These are phyloP conservation scores for Hemicrepidius hirtus DNA, from an alignment of 2,888 invertebrate species.

Conservation along the genomic window DNA sequence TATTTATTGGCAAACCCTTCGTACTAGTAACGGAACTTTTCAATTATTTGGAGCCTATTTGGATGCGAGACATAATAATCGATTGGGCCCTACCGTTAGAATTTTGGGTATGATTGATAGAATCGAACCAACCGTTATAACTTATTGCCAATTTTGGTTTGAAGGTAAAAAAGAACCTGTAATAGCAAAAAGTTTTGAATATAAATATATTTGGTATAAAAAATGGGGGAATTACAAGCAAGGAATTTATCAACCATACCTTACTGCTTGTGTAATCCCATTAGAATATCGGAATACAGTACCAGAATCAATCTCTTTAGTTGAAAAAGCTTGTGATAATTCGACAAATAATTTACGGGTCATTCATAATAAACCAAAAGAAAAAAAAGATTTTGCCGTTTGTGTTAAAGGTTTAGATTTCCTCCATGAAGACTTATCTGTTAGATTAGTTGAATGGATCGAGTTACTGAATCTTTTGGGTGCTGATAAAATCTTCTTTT, in stretches of 20 bases:
- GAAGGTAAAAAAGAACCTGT: slow-evolving; percentile 88
- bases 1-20: slow-evolving; percentile 93
- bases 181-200: slow-evolving; percentile 88
- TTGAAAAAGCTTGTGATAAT: slow-evolving; percentile 89
- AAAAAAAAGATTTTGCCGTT: slow-evolving; percentile 89
- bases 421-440: slow-evolving; percentile 91
- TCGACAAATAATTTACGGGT: slow-evolving; percentile 90
- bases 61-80: slow-evolving; percentile 85
- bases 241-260: slow-evolving; percentile 92
- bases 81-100: slow-evolving; percentile 88
- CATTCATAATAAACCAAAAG: slow-evolving; percentile 84
- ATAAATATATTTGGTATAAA: slow-evolving; percentile 95
- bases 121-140: slow-evolving; percentile 87
- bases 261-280: slow-evolving; percentile 92
- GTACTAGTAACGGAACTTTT: slow-evolving; percentile 89
- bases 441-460: slow-evolving; percentile 95
- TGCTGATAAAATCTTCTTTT: slow-evolving; percentile 93
- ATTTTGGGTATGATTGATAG: slow-evolving; percentile 91
- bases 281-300: slow-evolving; percentile 81
- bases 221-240: slow-evolving; percentile 97
- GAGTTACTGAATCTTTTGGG: slow-evolving; percentile 90
- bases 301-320: slow-evolving; percentile 90
- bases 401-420: slow-evolving; percentile 97
- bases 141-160: slow-evolving; percentile 93
- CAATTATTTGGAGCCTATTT: slow-evolving; percentile 93